Evolutionary conservation across 2,113 vertebrate species (phyloP).

Genomic region (Suncus etruscus): DNA sequence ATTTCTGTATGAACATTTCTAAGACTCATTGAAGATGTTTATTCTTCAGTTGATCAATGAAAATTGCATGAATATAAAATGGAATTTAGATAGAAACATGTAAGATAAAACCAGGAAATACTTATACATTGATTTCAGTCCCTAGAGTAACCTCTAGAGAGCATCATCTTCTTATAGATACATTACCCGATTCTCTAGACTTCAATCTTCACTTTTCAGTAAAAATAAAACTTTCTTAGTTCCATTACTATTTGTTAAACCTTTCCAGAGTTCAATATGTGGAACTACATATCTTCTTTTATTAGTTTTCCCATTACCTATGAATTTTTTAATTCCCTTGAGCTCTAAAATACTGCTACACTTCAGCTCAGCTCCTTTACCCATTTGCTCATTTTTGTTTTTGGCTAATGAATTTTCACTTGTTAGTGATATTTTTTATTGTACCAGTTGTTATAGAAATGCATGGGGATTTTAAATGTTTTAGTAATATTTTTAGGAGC

Average conservation of each 20-base stretch:
- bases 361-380: not conserved
- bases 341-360: not conserved
- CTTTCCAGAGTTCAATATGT: not conserved
- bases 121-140: not conserved
- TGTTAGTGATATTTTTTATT: not conserved
- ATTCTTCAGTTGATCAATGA: not conserved
- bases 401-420: too few relatives aligned
- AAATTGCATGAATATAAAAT: not conserved
- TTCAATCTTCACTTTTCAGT: not conserved
- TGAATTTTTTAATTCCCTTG: not conserved
- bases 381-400: too few relatives aligned
- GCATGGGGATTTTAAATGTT: not conserved
- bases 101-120: slow-evolving; percentile 8
- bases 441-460: not conserved
- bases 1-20: not conserved
- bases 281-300: not conserved
- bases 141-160: not conserved
- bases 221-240: not conserved
- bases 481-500: not conserved
- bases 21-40: not conserved
- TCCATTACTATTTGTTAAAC: not conserved
- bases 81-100: not conserved
- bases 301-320: not conserved
- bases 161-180: not conserved
- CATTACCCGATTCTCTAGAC: not conserved